A percentile compares a stretch with the other conserved stretches of the same genome.
Conservation (phyloP, 2,797 vertebrate genomes). For the Gymnodraco acuticeps region DNA sequence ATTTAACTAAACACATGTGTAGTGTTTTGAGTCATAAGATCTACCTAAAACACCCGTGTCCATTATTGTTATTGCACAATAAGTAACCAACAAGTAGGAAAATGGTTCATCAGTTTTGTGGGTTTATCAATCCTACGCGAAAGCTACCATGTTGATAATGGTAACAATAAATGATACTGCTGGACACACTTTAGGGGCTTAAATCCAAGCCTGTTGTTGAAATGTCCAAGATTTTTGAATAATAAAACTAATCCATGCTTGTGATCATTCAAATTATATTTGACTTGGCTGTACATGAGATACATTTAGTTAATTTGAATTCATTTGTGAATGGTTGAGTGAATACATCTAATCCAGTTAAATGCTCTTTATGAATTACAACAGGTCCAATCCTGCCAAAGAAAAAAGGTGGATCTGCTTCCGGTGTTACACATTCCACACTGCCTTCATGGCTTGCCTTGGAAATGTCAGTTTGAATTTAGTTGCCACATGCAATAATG, state of each 20-base stretch:
- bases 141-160: neutral
- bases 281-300: neutral
- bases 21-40: no score
- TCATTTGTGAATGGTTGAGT: neutral
- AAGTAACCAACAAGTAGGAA: neutral
- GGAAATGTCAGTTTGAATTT: neutral
- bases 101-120: neutral
- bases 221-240: neutral
- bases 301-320: neutral
- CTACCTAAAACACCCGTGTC: no score
- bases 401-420: slow-evolving; percentile 4
- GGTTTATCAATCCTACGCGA: neutral
- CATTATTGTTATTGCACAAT: neutral
- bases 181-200: neutral
- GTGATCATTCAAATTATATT: neutral
- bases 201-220: neutral
- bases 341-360: neutral
- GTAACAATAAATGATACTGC: neutral
- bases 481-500: neutral
- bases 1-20: no score
- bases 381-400: slow-evolving; percentile 36
- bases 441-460: neutral
- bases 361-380: neutral
- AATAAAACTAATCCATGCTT: neutral
- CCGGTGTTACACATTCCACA: slow-evolving; percentile 19